Evolutionary conservation across 2,797 vertebrate genomes (phyloP), one percentile per base, ranked within the genome.

Genomic region (Gephyroberyx darwinii): DNA sequence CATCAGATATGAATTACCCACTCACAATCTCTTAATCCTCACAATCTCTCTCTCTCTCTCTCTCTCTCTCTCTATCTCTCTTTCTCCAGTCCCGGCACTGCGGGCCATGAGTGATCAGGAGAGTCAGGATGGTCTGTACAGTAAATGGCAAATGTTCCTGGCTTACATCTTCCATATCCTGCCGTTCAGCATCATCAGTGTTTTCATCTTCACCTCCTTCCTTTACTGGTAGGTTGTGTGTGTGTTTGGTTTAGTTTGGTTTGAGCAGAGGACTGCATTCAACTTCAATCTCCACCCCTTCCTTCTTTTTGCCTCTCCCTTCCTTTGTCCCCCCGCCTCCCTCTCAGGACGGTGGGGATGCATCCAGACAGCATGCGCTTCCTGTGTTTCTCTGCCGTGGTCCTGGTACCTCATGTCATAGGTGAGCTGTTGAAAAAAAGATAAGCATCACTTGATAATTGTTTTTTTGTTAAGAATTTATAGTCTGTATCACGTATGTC

Each of bases 111-210:
- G 95, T 17, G 96, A 99, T 84, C 97, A 96, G 90, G 96, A 99
- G 92, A 98, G 96, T 80, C 95, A 96, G 85, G 96, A 99, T 0
- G 96, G 97, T 31, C 93, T 99, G 58, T 98, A 98, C 83, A 93
- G 94, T 71, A 98, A 96, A 87, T 98, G 98, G 96, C 96, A 98
- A 86, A 96, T 99, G 95, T 95, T 98, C 84, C 67, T 98, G 86
- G 96, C 97, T 60, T 99, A 98, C 17, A 88, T 96, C 75, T 80
- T 98, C 55, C 97, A 99, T 26, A 95, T 94, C 76, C 90, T 98
- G 48, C 98, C 97, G 71, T 97, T 98, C 93, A 98, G 97, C 78
- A 55, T 96, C 74, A 52, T 96, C 67, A 96, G 96, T 0, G 91
- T 94, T 14, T 58, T 93, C 50, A 90, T 97, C 70, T 98, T 96